Conservation (phyloP, 2,888 invertebrate genomes). For the Patella depressa region DNA sequence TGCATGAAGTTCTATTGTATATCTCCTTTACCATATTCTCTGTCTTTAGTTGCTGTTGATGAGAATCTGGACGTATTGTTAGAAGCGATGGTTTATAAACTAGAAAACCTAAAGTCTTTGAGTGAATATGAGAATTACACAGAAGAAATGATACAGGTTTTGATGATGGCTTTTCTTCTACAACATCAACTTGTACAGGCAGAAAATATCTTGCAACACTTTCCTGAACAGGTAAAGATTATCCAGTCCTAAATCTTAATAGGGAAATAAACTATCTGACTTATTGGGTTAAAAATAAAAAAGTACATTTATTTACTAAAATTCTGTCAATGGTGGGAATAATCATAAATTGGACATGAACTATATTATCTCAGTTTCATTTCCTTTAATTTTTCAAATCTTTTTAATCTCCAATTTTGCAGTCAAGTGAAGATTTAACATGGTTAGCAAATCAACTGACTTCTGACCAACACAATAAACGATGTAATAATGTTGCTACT, state of each 20-base stretch:
- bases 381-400: no score
- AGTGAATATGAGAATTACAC: constrained; percentile 29
- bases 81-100: constrained; percentile 47
- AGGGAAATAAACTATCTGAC: no score
- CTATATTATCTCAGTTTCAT: no score
- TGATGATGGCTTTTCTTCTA: constrained; percentile 55
- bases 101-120: constrained; percentile 36
- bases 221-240: constrained; percentile 40
- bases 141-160: constrained; percentile 40
- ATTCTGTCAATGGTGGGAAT: no score
- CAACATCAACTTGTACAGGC: constrained; percentile 55
- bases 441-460: constrained; percentile 4
- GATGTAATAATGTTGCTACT: constrained; percentile 49
- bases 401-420: background rate
- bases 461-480: constrained; percentile 15
- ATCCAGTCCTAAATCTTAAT: no score
- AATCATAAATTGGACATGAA: no score
- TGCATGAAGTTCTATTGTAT: no score
- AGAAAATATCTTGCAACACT: constrained; percentile 40
- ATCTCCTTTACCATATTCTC: background rate
- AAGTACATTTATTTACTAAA: no score
- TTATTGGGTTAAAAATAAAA: no score
- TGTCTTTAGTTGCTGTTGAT: constrained; percentile 14
- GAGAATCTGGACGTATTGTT: constrained; percentile 44
- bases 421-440: background rate